Base-by-base conservation (phyloP, 2,888 invertebrate species). In the Xanthorhoe spadicearia region DNA sequence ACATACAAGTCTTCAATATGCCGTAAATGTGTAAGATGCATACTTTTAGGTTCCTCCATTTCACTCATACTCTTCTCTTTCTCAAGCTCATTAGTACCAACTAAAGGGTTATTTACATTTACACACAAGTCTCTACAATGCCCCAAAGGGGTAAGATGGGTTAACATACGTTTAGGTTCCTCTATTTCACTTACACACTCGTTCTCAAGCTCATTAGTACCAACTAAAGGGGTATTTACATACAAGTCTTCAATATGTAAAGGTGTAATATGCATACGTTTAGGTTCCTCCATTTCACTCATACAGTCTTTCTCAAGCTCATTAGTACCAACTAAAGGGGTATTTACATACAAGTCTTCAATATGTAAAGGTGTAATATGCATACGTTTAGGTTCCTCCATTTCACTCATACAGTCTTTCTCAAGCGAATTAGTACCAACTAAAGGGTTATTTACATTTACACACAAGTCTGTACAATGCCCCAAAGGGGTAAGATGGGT, bases 161-260 rank as follows among this genome's bases (percentile, higher is more conserved):
- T 8, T 43, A 43, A 13, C 69, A 23, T 59, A 71, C 71, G 18
- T 48, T 63, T 63, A 28, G 85, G 82, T 46, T 97, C 96, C 87
- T 96, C n/a, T n/a, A n/a, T n/a, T n/a, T 48, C 28, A 28, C 28
- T 4, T 28, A 28, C 28, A 4, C 28, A 4, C 28, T 28, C 28
- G 28, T n/a, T n/a, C 28, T 28, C 28, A 28, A 28, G 28, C 28
- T 28, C 28, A 28, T 4, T 28, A 28, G 13, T 38, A 5, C 7
- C n/a, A 13, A 13, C 7, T 46, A 46, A 46, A 46, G 15, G 15
- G 13, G n/a, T n/a, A 46, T n/a, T 38, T 38, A 10, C 10, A 10
- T n/a, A 38, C 9, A 2, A 10, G 9, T 9, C 10, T 9, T n/a
- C n/a, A n/a, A n/a, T n/a, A n/a, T n/a, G n/a, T 4, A 43, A n/a